Conservation (phyloP, 2,888 invertebrate genomes). For the Tenodera sinensis region DNA sequence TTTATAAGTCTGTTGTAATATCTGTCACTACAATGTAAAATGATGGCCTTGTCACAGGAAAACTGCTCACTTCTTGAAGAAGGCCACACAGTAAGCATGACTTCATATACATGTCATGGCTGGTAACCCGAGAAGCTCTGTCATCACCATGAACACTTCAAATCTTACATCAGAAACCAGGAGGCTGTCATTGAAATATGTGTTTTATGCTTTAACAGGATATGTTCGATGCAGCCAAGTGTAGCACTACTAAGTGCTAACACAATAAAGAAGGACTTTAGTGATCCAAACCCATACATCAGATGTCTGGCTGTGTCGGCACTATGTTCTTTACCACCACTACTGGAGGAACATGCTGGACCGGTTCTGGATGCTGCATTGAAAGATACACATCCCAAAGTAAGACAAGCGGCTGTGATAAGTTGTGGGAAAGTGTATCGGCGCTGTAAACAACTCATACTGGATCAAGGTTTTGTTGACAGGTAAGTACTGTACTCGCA, state of each 20-base stretch:
- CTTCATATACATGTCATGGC: too few relatives aligned
- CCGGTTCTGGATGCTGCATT: constrained; percentile 22
- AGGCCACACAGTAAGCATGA: too few relatives aligned
- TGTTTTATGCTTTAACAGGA: constrained; percentile 16
- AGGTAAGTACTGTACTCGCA: constrained; percentile 25
- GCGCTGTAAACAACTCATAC: constrained; percentile 14
- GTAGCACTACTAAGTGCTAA: constrained; percentile 30
- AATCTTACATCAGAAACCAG: too few relatives aligned
- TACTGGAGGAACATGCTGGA: constrained; percentile 28
- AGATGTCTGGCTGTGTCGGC: constrained; percentile 30
- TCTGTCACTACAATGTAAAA: too few relatives aligned
- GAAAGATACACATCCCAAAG: constrained; percentile 28
- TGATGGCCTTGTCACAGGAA: too few relatives aligned
- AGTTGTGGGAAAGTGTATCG: constrained; percentile 20
- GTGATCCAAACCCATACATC: constrained; percentile 32
- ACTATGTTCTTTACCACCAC: constrained; percentile 23
- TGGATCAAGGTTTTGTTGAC: constrained; percentile 26
- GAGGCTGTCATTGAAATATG: too few relatives aligned
- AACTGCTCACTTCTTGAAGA: too few relatives aligned
- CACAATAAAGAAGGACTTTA: constrained; percentile 29
- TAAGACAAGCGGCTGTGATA: constrained; percentile 28
- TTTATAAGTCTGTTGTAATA: too few relatives aligned
- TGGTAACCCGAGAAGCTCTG: too few relatives aligned
- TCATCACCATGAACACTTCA: too few relatives aligned
- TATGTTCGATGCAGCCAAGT: constrained; percentile 28